Evolutionary conservation across 2,113 vertebrate species (phyloP), one percentile per base, ranked within the genome.

Genomic region (Cariama cristata): DNA sequence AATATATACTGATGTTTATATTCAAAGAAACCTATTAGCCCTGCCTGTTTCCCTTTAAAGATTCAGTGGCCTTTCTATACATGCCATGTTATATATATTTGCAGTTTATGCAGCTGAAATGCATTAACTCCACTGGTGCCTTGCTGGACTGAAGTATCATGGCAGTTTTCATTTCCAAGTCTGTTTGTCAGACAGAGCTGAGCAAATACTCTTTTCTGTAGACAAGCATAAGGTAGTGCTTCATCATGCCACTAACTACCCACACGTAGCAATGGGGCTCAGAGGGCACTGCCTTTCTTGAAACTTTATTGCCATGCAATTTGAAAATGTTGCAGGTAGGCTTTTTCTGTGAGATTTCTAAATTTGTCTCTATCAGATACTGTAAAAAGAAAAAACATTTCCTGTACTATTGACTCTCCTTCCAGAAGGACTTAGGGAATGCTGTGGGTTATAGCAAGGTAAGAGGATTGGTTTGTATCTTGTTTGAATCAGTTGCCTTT

Each of bases 1-100:
- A 97, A 98, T 96, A 98, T 97, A 98, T 97, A 97, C 95, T 97
- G 96, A 95, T 96, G 91, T 96, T 97, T 96, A 98, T 96, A 95
- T 87, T 97, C 95, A 94, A 96, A 97, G 94, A 96, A 97, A 97
- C 73, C 88, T 93, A 97, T 97, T 91, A 96, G 96, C 95, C 92
- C 93, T 91, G 92, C 93, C 95, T 92, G 87, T 95, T 96, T 96
- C 90, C 89, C 95, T 94, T 93, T 97, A 95, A 97, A 97, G 95
- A 97, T 91, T 96, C 95, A 94, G 90, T 93, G 96, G 90, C 92
- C 96, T 93, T 91, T 97, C 85, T 24, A 92, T 97, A 88, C 44
- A 72, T 63, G 86, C 69, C 94, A 63, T 7, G 19, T 96, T 94
- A 93, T 79, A 86, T 81, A 77, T 90, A 93, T 95, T 93, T 91